phyloP scores from a whole-genome alignment of 2,113 vertebrate species.

The Pristiophorus japonicus region DNA sequence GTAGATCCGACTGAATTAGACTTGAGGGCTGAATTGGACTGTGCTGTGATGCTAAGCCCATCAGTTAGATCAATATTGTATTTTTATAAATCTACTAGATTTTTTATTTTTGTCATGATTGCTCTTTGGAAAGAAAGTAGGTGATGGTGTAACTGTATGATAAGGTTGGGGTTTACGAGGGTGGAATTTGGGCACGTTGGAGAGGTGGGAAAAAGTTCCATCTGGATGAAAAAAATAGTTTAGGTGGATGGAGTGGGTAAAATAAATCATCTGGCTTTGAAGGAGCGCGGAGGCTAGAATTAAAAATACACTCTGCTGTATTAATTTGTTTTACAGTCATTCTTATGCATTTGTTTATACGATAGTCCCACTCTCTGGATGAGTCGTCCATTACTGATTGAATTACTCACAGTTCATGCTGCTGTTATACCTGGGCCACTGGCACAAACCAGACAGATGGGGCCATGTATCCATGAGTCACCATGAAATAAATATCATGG shows the following conservation, averaged over 20 bases:
- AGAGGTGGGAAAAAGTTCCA: not conserved
- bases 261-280: not conserved
- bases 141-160: not conserved
- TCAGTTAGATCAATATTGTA: slow-evolving; percentile 2
- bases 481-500: not conserved
- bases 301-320: not conserved
- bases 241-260: not conserved
- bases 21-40: not conserved
- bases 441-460: not conserved
- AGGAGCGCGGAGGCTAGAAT: not conserved
- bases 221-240: not conserved
- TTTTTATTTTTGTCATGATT: not conserved
- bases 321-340: not conserved
- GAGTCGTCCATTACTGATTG: not conserved
- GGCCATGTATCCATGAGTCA: not conserved
- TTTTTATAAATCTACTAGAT: not conserved
- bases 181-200: not conserved
- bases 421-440: not conserved
- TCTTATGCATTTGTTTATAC: not conserved
- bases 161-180: not conserved
- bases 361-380: not conserved
- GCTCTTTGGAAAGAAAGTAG: not conserved
- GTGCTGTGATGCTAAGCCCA: not conserved
- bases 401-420: not conserved
- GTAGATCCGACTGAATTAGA: not conserved